phyloP scores from a whole-genome alignment of 2,888 invertebrate species.

The Actias luna region DNA sequence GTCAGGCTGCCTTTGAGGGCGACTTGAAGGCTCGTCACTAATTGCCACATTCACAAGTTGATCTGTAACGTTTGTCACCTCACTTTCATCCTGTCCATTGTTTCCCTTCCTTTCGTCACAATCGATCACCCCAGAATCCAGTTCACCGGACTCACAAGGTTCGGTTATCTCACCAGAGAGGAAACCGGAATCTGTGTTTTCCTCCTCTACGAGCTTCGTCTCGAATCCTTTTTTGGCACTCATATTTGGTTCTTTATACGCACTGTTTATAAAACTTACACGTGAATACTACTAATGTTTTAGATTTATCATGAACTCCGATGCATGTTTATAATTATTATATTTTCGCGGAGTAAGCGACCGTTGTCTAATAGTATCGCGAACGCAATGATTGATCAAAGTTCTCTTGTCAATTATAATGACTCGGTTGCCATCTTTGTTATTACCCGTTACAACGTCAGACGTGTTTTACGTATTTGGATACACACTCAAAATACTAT shows the following conservation, averaged over 20 bases:
- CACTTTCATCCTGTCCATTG: conserved; percentile 83
- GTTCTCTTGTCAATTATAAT: conserved; percentile 20
- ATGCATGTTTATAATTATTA: conserved; percentile 50
- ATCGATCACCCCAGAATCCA: conserved; percentile 28
- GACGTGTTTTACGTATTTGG: conserved; percentile 27
- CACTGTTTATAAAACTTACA: conserved; percentile 9
- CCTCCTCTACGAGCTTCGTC: conserved; percentile 58
- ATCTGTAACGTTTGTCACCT: conserved; percentile 82
- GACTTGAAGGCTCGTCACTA: conserved; percentile 22
- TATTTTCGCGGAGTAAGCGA: conserved; percentile 35
- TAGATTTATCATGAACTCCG: conserved; percentile 28
- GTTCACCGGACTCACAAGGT: conserved; percentile 37
- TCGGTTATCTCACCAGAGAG: conserved; percentile 52
- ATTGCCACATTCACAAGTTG: conserved; percentile 81
- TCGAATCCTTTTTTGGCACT: conserved; percentile 67
- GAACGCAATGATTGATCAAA: conserved; percentile 51
- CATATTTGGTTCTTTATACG: conserved; percentile 45
- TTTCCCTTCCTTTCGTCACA: conserved; percentile 48
- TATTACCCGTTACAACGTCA: conserved; percentile 21
- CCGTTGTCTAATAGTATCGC: conserved; percentile 41
- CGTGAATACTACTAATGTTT: conserved; percentile 33
- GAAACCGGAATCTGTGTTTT: conserved; percentile 65
- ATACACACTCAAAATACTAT: conserved; percentile 24
- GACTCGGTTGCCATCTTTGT: conserved; percentile 21
- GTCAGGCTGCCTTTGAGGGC: conserved; percentile 25